Evolutionary conservation across 2,797 vertebrate species (phyloP), one percentile per base, ranked within the genome.

Genomic region (Malacoctenus gilli): DNA sequence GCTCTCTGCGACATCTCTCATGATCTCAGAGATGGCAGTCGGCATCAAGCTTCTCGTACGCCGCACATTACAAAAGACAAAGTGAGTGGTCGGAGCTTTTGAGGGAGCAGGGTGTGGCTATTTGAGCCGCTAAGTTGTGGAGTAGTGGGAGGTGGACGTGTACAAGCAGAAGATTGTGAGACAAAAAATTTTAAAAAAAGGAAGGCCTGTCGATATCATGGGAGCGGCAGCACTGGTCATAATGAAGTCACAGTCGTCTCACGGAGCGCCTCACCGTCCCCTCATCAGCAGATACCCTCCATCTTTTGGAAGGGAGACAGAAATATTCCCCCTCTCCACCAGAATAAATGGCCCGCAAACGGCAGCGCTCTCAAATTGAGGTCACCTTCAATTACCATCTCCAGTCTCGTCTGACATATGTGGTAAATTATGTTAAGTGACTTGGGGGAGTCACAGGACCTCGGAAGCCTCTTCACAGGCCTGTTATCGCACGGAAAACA

Each of bases 331-430:
- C 20, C 59, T 62, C 65, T 72, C 70, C 46, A 31, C 28, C 28
- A 36, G 70, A 85, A 64, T 63, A 72, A 70, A 60, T 75, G 68
- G 39, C 67, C 49, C 46, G 28, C 43, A 72, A 71, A 66, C 58
- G 58, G 80, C 65, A 23, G 38, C 10, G 50, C 51, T 73, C 68
- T 62, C 49, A 82, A 79, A 88, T 84, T 83, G 78, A 69, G 81
- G 82, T 88, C 85, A 82, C 61, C 67, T 82, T 79, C 61, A 87
- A 81, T 84, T 79, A 81, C 65, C 58, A 32, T 79, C 53, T 47
- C 15, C 36, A 22, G 53, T 62, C 71, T 71, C 25, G 12, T 61
- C 19, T 79, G 75, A 79, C 74, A 59, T 57, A 54, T 38, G 46
- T 58, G 55, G 25, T 75, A 70, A 82, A 83, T 83, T 82, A 75